Conservation (phyloP, 2,797 vertebrate genomes). For the Cuniculus paca region DNA sequence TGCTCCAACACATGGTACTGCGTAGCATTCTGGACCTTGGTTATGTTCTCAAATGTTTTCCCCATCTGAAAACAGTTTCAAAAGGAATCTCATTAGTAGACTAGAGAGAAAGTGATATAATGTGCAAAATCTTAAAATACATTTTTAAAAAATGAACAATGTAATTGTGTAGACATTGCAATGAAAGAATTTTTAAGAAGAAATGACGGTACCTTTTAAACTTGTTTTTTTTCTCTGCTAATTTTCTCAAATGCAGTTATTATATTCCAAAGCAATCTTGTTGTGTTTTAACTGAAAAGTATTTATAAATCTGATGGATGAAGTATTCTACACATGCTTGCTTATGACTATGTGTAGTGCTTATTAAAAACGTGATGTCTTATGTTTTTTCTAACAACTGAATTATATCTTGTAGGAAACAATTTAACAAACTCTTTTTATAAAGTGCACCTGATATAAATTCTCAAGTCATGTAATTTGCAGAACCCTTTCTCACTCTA, state of each 20-base stretch:
- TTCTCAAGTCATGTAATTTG: not conserved
- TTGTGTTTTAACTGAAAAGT: not conserved
- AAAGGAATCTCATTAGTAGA: not conserved
- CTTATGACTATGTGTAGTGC: not conserved
- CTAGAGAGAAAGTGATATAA: not conserved
- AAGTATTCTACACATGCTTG: not conserved
- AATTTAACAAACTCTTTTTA: slow-evolving; percentile 11
- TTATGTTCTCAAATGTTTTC: not conserved
- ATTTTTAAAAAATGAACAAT: not conserved
- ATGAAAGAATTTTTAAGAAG: slow-evolving; percentile 25
- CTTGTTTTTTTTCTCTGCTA: not conserved
- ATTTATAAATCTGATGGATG: not conserved
- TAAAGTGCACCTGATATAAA: not conserved
- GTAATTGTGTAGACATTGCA: not conserved
- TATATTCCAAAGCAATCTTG: slow-evolving; percentile 18
- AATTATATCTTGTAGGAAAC: not conserved
- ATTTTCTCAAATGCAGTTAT: not conserved
- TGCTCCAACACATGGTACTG: not conserved
- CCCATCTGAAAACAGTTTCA: not conserved
- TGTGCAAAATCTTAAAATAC: not conserved
- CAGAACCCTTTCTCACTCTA: not conserved
- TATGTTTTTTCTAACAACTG: not conserved
- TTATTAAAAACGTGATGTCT: slow-evolving; percentile 32
- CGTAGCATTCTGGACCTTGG: not conserved
- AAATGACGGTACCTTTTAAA: not conserved